phyloP scores from a whole-genome alignment of 2,888 invertebrate genomes.

The Lasioglossum vierecki region DNA sequence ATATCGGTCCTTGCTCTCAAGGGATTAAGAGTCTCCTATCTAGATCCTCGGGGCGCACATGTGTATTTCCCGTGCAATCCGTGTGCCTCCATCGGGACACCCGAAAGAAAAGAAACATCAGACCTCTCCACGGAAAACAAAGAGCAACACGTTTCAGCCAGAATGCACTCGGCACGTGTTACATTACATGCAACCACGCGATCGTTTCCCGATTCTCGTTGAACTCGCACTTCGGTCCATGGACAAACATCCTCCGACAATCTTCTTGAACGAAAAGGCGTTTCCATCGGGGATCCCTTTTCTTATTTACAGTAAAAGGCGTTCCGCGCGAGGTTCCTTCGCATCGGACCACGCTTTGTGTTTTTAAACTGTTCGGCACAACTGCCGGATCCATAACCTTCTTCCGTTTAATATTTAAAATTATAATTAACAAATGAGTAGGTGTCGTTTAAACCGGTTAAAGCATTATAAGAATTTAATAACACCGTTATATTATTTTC shows the following conservation, averaged over 20 bases:
- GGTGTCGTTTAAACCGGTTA: too few species aligned
- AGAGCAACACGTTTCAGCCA: constrained; percentile 61
- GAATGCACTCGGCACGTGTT: constrained; percentile 63
- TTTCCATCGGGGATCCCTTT: constrained; percentile 41
- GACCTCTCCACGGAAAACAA: constrained; percentile 44
- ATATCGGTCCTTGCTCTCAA: constrained; percentile 34
- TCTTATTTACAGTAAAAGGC: constrained; percentile 53
- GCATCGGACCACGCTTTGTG: not conserved
- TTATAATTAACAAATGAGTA: not conserved
- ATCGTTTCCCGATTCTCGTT: constrained; percentile 67
- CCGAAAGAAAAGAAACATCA: constrained; percentile 40
- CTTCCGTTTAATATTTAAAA: not conserved
- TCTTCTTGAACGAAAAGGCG: constrained; percentile 51
- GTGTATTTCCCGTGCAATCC: constrained; percentile 19
- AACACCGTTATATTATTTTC: too few species aligned
- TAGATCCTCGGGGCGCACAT: not conserved
- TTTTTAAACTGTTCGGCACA: not conserved
- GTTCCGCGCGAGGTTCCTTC: not conserved
- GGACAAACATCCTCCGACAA: constrained; percentile 59
- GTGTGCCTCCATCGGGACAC: constrained; percentile 40
- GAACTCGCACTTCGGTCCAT: constrained; percentile 44
- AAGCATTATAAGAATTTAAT: too few species aligned
- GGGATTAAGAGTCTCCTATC: constrained; percentile 41
- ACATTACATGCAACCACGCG: constrained; percentile 61
- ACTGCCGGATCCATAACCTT: not conserved